Conservation (phyloP, 2,888 invertebrate species). For the Coenonympha arcania region DNA sequence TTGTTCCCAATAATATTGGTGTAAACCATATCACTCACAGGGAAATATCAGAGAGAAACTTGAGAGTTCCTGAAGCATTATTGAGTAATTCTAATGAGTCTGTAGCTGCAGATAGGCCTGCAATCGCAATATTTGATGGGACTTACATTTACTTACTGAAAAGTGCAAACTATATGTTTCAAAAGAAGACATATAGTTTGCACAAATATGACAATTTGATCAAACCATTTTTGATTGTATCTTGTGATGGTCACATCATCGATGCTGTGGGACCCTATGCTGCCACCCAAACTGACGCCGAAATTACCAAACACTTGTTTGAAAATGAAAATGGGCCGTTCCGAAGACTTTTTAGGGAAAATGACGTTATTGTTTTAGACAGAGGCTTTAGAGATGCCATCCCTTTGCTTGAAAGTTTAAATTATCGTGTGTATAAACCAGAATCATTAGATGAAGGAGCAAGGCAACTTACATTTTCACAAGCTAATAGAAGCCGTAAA, state of each 20-base stretch:
- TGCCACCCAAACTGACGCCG: neutral
- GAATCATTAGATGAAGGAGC: too few relatives aligned
- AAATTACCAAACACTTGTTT: neutral
- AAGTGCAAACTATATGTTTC: neutral
- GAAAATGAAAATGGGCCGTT: neutral
- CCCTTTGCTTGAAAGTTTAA: neutral
- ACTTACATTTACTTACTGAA: neutral
- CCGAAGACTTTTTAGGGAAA: constrained; percentile 6
- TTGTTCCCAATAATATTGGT: neutral
- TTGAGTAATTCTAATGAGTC: too few relatives aligned
- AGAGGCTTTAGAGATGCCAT: constrained; percentile 1
- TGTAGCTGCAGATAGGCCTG: too few relatives aligned
- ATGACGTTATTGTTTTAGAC: constrained; percentile 11
- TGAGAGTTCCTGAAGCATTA: too few relatives aligned
- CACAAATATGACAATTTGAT: neutral
- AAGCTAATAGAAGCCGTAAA: too few relatives aligned
- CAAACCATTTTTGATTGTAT: neutral
- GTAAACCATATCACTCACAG: neutral
- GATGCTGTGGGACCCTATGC: neutral
- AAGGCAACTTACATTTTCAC: too few relatives aligned
- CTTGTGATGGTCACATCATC: neutral
- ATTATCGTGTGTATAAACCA: neutral
- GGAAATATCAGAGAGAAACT: too few relatives aligned
- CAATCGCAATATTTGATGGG: neutral
- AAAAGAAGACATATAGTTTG: neutral